Evolutionary conservation across 2,113 vertebrate species (phyloP).

Genomic region (Merops nubicus): DNA sequence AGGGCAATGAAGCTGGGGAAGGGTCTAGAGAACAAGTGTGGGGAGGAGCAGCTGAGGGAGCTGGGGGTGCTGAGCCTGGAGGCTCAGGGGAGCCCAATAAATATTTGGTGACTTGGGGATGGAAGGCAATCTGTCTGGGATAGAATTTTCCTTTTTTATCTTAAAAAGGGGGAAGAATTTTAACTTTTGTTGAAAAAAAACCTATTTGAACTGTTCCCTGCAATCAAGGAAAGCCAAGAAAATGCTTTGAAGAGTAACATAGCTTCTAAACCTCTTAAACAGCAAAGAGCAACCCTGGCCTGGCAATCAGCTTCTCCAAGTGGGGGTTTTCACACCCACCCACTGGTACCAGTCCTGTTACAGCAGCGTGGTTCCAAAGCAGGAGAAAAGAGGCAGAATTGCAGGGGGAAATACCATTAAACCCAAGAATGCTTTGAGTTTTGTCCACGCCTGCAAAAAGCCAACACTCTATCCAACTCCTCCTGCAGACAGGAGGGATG

Average conservation of each 20-base stretch:
- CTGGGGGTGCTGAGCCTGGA: no score
- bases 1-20: no score
- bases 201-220: not conserved
- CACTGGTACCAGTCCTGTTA: not conserved
- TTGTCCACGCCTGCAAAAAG: not conserved
- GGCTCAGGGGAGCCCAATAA: not conserved
- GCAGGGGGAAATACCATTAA: not conserved
- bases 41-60: no score
- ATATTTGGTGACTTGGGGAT: not conserved
- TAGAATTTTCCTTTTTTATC: not conserved
- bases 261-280: not conserved
- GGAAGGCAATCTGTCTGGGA: not conserved
- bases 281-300: not conserved
- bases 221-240: not conserved
- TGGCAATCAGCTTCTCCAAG: not conserved
- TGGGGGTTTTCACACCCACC: not conserved
- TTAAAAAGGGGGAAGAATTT: not conserved
- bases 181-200: not conserved
- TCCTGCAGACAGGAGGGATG: not conserved
- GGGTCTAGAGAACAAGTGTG: no score
- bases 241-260: not conserved
- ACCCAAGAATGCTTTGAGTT: not conserved
- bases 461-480: not conserved
- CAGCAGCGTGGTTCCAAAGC: not conserved
- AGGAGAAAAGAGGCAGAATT: not conserved